These are phyloP conservation scores for Enteromius unitaeniatus DNA, from an alignment of 2,797 vertebrate species.

Conservation along the genomic window DNA sequence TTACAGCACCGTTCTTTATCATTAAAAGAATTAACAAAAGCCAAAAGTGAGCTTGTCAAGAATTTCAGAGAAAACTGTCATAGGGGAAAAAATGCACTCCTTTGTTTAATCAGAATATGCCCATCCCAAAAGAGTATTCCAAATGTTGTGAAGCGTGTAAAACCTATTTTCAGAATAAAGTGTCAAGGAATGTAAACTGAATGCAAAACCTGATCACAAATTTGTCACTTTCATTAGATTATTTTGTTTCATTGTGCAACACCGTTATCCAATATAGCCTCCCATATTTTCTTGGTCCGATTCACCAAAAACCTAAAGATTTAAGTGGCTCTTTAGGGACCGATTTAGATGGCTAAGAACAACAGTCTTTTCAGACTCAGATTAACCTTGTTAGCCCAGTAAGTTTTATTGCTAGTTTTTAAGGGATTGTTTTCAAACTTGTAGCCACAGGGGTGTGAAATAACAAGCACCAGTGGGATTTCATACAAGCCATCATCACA, in stretches of 20 bases:
- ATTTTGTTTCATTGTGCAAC: not conserved
- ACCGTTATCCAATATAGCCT: slow-evolving; percentile 20
- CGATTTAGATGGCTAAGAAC: slow-evolving; percentile 53
- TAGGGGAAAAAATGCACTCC: not conserved
- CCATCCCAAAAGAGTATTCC: not conserved
- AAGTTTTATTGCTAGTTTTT: slow-evolving; percentile 62
- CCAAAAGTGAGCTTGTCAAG: not conserved
- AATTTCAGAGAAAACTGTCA: not conserved
- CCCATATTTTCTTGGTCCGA: not conserved
- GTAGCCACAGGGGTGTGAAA: slow-evolving; percentile 83
- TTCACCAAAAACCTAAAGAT: slow-evolving; percentile 50
- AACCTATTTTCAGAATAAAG: not conserved
- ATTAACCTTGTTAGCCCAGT: slow-evolving; percentile 71
- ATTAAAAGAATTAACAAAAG: not conserved
- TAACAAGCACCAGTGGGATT: slow-evolving; percentile 86
- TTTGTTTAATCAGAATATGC: not conserved
- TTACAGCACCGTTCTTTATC: not conserved
- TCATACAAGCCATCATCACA: slow-evolving; percentile 63
- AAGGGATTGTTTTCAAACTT: slow-evolving; percentile 62
- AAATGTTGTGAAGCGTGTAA: not conserved
- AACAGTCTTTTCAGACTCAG: slow-evolving; percentile 57
- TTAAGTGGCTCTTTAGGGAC: slow-evolving; percentile 55
- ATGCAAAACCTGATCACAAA: not conserved
- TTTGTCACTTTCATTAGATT: not conserved
- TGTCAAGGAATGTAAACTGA: not conserved